Base-by-base conservation (phyloP, 2,888 invertebrate species). In the Octodonta nipae region DNA sequence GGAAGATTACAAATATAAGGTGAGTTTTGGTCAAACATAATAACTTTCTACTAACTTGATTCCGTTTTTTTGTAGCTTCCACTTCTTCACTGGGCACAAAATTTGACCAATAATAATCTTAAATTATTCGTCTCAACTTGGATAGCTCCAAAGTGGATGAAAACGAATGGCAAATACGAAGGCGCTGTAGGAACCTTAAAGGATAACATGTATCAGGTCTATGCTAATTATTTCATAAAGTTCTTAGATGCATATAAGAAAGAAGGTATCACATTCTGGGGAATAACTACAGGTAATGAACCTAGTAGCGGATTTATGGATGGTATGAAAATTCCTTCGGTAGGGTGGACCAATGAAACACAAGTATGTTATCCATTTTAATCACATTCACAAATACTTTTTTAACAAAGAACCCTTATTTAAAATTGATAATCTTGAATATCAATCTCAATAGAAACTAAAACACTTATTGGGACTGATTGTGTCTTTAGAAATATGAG, bases 201-300 rank as follows among this genome's bases (percentile, higher is more conserved):
- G 33, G 17, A 34, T 1, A 40, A 51, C 15, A 83, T 44, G 32
- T 87, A 82, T 56, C 78, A 83, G 54, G 55, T 75, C 0, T 91
- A 78, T 67, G 87, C 87, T 0, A 65, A 85, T 43, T 91, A 91
- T 52, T 76, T 82, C 54, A 50, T 85, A 2, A 81, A 73, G 55
- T 88, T 86, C 62, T 58, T 91, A 24, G 73, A 86, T 41, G 73
- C 71, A 33, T 91, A 91, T 60, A 64, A 70, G 37, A 66, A 71
- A 26, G 60, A 75, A n/a, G 74, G 73, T 11, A 58, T 74, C 25
- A 60, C 67, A 2, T 72, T 82, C 43, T 93, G 91, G 91, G 85
- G 78, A 0, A 62, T 89, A 27, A n/a, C n/a, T n/a, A n/a, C n/a
- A n/a, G n/a, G n/a, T n/a, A n/a, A n/a, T n/a, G n/a, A n/a, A n/a